Percentiles rank a stretch among this genome's conserved stretches.
phyloP scores from a whole-genome alignment of 2,797 vertebrate genomes.

The Rhadinocentrus ornatus region DNA sequence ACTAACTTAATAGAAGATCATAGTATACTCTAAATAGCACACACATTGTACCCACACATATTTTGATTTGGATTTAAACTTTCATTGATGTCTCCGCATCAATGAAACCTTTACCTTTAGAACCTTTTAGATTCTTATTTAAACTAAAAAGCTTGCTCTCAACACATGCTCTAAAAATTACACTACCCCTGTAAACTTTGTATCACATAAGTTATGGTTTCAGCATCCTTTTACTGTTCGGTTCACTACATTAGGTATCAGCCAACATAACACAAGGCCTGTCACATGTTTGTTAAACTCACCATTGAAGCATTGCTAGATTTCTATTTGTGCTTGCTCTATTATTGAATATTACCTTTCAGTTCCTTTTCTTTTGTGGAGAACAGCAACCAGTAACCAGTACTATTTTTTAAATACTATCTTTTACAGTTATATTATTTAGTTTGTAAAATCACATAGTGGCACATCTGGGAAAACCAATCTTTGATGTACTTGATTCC shows the following conservation, averaged over 20 bases:
- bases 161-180: not conserved
- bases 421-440: constrained; percentile 15
- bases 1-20: not conserved
- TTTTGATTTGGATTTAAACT: not conserved
- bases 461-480: constrained; percentile 15
- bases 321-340: not conserved
- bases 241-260: not conserved
- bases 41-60: not conserved
- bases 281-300: not conserved
- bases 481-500: constrained; percentile 14
- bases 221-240: not conserved
- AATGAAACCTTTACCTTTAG: too few species aligned
- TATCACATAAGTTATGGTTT: not conserved
- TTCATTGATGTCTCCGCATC: not conserved
- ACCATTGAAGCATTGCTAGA: not conserved
- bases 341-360: not conserved
- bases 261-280: not conserved
- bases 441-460: not conserved
- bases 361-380: not conserved
- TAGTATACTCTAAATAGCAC: not conserved
- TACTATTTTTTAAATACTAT: not conserved
- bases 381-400: too few species aligned
- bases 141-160: not conserved
- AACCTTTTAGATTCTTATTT: too few species aligned
- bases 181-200: not conserved